Conservation (phyloP, 2,888 invertebrate genomes). For the Girardia tigrina region DNA sequence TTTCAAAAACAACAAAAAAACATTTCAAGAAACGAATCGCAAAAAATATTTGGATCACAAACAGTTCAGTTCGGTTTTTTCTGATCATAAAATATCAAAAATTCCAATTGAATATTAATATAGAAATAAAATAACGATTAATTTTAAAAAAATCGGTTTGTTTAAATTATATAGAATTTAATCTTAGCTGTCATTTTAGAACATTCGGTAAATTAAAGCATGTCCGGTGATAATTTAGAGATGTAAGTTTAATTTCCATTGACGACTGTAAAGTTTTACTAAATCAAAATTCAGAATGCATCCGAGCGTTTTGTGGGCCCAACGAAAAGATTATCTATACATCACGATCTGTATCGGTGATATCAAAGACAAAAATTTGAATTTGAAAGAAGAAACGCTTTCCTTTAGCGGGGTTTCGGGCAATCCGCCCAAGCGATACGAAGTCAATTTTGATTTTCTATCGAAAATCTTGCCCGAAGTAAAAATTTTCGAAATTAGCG, state of each 20-base stretch:
- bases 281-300: background rate
- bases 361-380: conserved; percentile 56
- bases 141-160: no score
- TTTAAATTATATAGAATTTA: background rate
- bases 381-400: conserved; percentile 56
- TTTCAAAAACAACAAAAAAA: no score
- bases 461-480: conserved; percentile 59
- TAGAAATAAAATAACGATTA: no score
- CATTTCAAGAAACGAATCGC: no score
- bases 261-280: background rate
- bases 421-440: conserved; percentile 68
- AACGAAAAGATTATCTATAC: conserved; percentile 20
- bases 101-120: no score
- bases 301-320: conserved; percentile 32
- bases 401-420: conserved; percentile 62
- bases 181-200: conserved; percentile 14
- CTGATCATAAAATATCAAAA: no score
- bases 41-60: no score
- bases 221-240: background rate
- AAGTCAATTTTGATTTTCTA: conserved; percentile 71
- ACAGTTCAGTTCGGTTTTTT: no score
- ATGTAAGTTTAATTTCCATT: background rate
- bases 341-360: conserved; percentile 32
- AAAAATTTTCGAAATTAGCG: conserved; percentile 37
- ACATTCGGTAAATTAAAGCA: conserved; percentile 17